phyloP scores from a whole-genome alignment of 2,888 invertebrate species.

The Formica aserva region DNA sequence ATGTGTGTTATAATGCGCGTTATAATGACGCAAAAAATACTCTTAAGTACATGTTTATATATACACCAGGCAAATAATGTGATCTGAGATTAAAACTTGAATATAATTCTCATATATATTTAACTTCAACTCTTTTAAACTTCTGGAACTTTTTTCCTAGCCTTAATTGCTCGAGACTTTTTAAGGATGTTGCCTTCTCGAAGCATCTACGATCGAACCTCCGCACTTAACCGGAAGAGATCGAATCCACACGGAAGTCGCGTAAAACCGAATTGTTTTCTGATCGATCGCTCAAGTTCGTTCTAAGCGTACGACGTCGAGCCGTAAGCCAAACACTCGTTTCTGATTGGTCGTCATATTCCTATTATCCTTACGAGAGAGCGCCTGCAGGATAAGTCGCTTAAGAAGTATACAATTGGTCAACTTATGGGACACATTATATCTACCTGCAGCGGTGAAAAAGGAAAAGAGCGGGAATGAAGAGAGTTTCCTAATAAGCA shows the following conservation, averaged over 20 bases:
- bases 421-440: constrained; percentile 60
- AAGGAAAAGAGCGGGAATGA: constrained; percentile 24
- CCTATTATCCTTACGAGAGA: constrained; percentile 47
- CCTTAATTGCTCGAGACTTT: not conserved
- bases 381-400: constrained; percentile 53
- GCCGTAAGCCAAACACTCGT: constrained; percentile 42
- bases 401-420: constrained; percentile 59
- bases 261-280: constrained; percentile 37
- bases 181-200: not conserved
- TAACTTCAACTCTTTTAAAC: not conserved
- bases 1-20: not conserved
- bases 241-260: not conserved
- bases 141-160: not conserved
- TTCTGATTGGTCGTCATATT: constrained; percentile 44
- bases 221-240: not conserved
- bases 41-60: not conserved
- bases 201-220: not conserved
- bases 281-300: constrained; percentile 40
- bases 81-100: constrained; percentile 4
- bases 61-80: not conserved
- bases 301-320: constrained; percentile 27
- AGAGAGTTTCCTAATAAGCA: constrained; percentile 50
- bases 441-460: not conserved
- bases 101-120: not conserved
- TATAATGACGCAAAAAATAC: not conserved